These are phyloP conservation scores for Lagopus leucura DNA, from an alignment of 2,113 vertebrate genomes.

Conservation along the genomic window DNA sequence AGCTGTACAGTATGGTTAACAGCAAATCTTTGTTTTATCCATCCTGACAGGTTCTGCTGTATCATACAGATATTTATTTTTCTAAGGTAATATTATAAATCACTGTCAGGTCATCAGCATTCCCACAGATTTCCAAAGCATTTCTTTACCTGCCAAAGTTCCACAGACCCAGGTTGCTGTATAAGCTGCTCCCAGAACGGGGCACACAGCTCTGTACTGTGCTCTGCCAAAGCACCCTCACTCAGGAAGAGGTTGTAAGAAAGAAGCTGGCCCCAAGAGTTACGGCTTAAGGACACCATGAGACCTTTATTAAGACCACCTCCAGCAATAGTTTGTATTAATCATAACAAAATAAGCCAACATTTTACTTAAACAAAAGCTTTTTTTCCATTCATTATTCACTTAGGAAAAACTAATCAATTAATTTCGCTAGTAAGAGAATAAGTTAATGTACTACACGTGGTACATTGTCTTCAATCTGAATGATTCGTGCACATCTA, in stretches of 20 bases:
- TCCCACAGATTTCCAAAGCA: background rate
- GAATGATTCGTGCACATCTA: background rate
- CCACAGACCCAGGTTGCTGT: background rate
- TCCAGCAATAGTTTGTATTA: background rate
- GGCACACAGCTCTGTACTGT: background rate
- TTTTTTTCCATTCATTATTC: background rate
- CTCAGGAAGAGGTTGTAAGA: background rate
- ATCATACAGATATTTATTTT: slow-evolving; percentile 34
- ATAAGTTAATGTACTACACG: background rate
- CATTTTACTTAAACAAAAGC: background rate
- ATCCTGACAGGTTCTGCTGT: slow-evolving; percentile 1
- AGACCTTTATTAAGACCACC: background rate
- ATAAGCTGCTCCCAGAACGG: slow-evolving; percentile 14
- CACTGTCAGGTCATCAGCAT: background rate
- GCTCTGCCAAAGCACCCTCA: background rate
- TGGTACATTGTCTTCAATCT: background rate
- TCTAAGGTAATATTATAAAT: slow-evolving; percentile 29
- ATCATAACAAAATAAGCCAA: background rate
- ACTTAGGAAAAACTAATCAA: background rate
- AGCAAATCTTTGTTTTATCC: slow-evolving; percentile 16
- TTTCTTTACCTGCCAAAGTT: slow-evolving; percentile 7
- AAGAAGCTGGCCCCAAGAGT: background rate
- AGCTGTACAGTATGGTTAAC: background rate
- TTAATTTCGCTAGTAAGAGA: background rate
- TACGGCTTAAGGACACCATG: background rate